Conservation (phyloP, 2,797 vertebrate genomes). For the Poecilia wingei region DNA sequence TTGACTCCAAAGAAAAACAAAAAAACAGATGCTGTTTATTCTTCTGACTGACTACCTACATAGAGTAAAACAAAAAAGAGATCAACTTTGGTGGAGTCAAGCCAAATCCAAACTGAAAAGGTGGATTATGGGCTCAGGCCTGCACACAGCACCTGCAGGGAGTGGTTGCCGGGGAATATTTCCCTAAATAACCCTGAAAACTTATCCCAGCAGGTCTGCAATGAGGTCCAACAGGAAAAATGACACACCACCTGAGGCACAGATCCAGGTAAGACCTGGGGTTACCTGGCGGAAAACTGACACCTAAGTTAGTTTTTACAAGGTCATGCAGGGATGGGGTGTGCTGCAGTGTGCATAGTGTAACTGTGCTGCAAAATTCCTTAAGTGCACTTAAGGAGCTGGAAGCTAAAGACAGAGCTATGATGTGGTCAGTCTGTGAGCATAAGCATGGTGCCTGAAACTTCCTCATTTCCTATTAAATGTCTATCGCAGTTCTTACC, state of each 20-base stretch:
- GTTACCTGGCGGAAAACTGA: conserved; percentile 57
- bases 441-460: conserved; percentile 37
- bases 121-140: conserved; percentile 69
- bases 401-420: conserved; percentile 31
- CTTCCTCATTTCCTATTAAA: conserved; percentile 54
- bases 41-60: conserved; percentile 6
- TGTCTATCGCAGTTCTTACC: conserved; percentile 50
- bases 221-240: conserved; percentile 50
- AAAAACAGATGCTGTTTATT: not conserved
- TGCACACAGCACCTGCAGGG: conserved; percentile 71
- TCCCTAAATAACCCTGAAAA: conserved; percentile 55
- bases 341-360: conserved; percentile 53
- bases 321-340: conserved; percentile 60
- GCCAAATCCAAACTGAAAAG: conserved; percentile 57
- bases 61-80: conserved; percentile 25
- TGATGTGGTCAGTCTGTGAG: conserved; percentile 58
- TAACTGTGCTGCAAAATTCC: conserved; percentile 49
- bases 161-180: conserved; percentile 54
- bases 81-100: conserved; percentile 28
- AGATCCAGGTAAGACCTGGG: conserved; percentile 36
- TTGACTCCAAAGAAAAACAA: not conserved
- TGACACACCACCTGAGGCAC: conserved; percentile 43
- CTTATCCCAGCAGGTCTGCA: conserved; percentile 53
- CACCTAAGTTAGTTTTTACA: conserved; percentile 63
- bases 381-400: conserved; percentile 47